Percentiles rank a stretch among this genome's conserved stretches.
phyloP scores from a whole-genome alignment of 2,888 invertebrate species.

The Siphlonurus alternatus region DNA sequence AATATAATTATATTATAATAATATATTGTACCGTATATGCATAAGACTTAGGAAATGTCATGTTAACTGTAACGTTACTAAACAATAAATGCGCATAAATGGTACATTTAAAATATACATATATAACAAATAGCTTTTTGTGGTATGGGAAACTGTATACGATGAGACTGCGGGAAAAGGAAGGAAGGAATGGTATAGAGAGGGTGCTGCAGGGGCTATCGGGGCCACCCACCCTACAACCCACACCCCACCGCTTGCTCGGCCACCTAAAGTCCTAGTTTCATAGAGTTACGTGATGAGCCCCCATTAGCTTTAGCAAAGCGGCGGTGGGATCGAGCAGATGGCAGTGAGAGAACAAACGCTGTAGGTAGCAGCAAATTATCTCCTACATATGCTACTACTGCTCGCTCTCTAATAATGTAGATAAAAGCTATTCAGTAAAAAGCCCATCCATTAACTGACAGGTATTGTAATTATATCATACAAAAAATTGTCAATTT shows the following conservation, averaged over 20 bases:
- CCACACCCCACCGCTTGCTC: not conserved
- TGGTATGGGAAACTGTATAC: not conserved
- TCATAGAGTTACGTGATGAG: not conserved
- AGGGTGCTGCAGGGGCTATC: not conserved
- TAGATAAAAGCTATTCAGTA: not conserved
- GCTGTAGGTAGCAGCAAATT: not conserved
- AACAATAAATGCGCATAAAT: too few species aligned
- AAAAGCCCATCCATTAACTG: not conserved
- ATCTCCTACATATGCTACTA: not conserved
- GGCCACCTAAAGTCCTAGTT: not conserved
- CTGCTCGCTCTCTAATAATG: not conserved
- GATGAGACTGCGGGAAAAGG: not conserved
- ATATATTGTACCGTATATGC: too few species aligned
- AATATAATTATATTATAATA: too few species aligned
- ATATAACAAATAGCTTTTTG: too few species aligned
- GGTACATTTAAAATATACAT: too few species aligned
- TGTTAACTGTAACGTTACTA: too few species aligned
- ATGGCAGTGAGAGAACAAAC: not conserved
- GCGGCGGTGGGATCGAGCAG: not conserved
- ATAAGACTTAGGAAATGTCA: too few species aligned
- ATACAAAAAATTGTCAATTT: not conserved
- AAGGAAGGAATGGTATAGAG: not conserved
- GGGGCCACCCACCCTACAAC: not conserved
- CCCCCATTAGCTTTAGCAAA: not conserved
- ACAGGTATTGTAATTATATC: not conserved